Conservation (phyloP, 2,113 vertebrate species). For the Lampris megalopsis region DNA sequence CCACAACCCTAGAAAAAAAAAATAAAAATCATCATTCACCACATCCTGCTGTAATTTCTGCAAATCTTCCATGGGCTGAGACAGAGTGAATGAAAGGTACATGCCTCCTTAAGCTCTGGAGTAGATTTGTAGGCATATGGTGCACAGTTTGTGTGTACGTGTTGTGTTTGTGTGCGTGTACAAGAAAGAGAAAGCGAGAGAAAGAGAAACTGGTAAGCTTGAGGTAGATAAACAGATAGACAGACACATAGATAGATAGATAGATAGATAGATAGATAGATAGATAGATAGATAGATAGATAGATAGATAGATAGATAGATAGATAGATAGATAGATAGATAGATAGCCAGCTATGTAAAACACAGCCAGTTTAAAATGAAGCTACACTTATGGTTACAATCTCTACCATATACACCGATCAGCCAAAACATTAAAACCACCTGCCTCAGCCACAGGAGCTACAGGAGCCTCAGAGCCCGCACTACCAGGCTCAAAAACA, state of each 20-base stretch:
- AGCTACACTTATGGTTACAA: constrained; percentile 40
- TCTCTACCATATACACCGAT: constrained; percentile 6
- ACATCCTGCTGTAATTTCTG: constrained; percentile 54
- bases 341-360: constrained; percentile 38
- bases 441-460: too few species aligned
- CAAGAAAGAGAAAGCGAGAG: too few species aligned
- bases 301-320: background rate
- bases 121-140: background rate
- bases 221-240: too few species aligned
- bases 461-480: too few species aligned
- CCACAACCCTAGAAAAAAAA: constrained; percentile 30
- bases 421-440: too few species aligned
- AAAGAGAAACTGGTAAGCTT: too few species aligned
- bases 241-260: background rate
- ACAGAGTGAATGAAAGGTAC: constrained; percentile 1
- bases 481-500: too few species aligned
- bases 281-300: background rate
- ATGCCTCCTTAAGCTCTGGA: background rate
- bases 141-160: background rate
- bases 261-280: background rate
- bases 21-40: constrained; percentile 57
- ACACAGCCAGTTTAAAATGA: constrained; percentile 47
- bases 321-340: background rate
- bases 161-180: background rate
- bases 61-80: constrained; percentile 1